Evolutionary conservation across 1,140 invertebrate species (phyloP), one percentile per base, ranked within the genome.

Genomic region (Euwallacea fornicatus): DNA sequence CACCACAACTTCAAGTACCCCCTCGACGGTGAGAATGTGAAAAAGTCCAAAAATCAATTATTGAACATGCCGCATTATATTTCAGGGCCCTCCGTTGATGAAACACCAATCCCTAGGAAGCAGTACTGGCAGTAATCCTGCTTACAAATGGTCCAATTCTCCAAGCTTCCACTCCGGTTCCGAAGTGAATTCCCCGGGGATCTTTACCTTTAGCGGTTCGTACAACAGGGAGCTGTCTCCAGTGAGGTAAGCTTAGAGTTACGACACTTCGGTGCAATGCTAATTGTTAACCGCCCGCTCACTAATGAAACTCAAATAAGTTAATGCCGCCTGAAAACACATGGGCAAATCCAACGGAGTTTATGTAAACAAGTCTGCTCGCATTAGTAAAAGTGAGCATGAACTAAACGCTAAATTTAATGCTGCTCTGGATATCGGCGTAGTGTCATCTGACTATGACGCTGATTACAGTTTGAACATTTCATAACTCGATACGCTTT

Each of bases 181-280:
- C 55, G 81, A 82, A 42, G 80, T 81, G 0, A 83, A 81, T 6
- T 83, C 82, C 0, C 79, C 81, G 6, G 83, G 84, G 44, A 76
- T 84, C 15, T 84, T 84, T 68, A 61, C 82, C 77, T 69, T 81
- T 77, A 73, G 75, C 47, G 83, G 60, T 21, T 65, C 15, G 41
- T 61, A 81, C 70, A 83, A 83, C 70, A 78, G 86, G 7, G 86
- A 88, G 73, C 76, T 88, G 33, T 88, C 86, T 0, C 86, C 86
- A 7, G 86, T 88, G 2, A 74, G 69, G 69, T 72, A 62, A 50
- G 64, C 53, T 71, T 42, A n/a, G 2, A 9, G n/a, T 58, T 58
- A 58, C 13, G 9, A 4, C 21, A 33, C 21, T 33, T 33, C 21
- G 21, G 21, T 33, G 21, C 21, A 33, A 2, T 33, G 21, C 21